phyloP scores from a whole-genome alignment of 1,140 invertebrate genomes.

The Drosophila cardini region DNA sequence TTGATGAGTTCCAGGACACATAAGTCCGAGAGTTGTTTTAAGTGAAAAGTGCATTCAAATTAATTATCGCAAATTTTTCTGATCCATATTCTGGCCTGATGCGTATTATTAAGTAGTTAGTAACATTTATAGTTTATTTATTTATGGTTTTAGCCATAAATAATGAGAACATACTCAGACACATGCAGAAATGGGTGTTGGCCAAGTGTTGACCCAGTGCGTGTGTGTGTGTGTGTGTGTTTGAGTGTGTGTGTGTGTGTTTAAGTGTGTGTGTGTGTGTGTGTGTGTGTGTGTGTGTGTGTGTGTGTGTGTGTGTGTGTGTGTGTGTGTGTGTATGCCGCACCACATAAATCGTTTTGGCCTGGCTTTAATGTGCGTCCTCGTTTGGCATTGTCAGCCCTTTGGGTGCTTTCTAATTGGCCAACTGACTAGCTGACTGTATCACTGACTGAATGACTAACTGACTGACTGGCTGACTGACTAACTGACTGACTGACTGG shows the following conservation, averaged over 20 bases:
- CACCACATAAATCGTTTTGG: slow-evolving; percentile 65
- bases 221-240: slow-evolving; percentile 5
- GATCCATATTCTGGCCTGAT: slow-evolving; percentile 13
- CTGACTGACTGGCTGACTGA: slow-evolving; percentile 17
- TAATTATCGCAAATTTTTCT: background rate
- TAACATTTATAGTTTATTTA: slow-evolving; percentile 59
- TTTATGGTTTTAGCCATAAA: slow-evolving; percentile 59
- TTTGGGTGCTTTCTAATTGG: slow-evolving; percentile 52
- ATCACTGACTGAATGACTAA: slow-evolving; percentile 29
- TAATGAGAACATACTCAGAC: slow-evolving; percentile 48
- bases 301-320: slow-evolving; percentile 8
- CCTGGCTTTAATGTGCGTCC: slow-evolving; percentile 73
- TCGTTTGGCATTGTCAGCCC: slow-evolving; percentile 64
- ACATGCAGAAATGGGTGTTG: slow-evolving; percentile 7
- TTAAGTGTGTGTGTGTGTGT: slow-evolving; percentile 21
- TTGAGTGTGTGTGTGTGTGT: slow-evolving; percentile 7
- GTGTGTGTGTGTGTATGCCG: slow-evolving; percentile 44
- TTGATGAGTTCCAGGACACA: no score
- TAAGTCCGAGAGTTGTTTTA: background rate
- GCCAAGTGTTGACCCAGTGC: slow-evolving; percentile 36
- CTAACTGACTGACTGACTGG: slow-evolving; percentile 21
- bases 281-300: slow-evolving; percentile 3
- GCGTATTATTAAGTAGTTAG: slow-evolving; percentile 24
- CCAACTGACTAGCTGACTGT: slow-evolving; percentile 38
- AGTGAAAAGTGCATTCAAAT: background rate